Evolutionary conservation across 2,888 invertebrate species (phyloP).

Genomic region (Brenthis daphne): DNA sequence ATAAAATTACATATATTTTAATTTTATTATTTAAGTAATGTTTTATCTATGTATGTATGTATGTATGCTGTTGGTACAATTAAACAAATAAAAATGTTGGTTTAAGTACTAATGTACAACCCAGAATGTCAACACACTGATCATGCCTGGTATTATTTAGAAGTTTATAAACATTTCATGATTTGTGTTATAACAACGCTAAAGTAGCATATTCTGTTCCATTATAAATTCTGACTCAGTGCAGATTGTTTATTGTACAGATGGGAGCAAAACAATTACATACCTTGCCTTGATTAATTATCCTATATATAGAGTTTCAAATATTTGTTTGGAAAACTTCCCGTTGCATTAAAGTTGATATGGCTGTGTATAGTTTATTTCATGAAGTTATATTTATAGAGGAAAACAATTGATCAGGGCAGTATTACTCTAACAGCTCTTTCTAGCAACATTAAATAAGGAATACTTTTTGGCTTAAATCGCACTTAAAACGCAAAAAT

Average conservation of each 20-base stretch:
- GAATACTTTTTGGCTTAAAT: too few species aligned
- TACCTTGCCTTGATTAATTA: constrained; percentile 15
- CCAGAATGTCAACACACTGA: constrained; percentile 15
- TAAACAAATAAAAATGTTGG: too few species aligned
- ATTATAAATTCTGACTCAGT: constrained; percentile 19
- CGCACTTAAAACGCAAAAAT: too few species aligned
- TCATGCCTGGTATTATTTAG: constrained; percentile 11
- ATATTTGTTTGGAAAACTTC: constrained; percentile 6
- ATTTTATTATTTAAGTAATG: too few species aligned
- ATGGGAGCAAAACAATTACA: constrained; percentile 18
- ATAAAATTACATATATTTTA: too few species aligned
- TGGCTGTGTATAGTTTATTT: too few species aligned
- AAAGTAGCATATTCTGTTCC: constrained; percentile 12
- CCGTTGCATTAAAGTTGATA: neutral
- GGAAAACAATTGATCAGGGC: too few species aligned
- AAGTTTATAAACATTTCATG: constrained; percentile 19
- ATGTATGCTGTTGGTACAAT: too few species aligned
- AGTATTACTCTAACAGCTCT: too few species aligned
- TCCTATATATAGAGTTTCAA: constrained; percentile 10
- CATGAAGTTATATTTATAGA: too few species aligned
- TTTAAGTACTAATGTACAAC: neutral
- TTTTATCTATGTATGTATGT: too few species aligned
- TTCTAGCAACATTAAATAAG: too few species aligned
- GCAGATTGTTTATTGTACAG: constrained; percentile 15
- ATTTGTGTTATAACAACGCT: constrained; percentile 19